These are phyloP conservation scores for Calephelis virginiensis DNA, from an alignment of 1,140 invertebrate genomes.

Conservation along the genomic window DNA sequence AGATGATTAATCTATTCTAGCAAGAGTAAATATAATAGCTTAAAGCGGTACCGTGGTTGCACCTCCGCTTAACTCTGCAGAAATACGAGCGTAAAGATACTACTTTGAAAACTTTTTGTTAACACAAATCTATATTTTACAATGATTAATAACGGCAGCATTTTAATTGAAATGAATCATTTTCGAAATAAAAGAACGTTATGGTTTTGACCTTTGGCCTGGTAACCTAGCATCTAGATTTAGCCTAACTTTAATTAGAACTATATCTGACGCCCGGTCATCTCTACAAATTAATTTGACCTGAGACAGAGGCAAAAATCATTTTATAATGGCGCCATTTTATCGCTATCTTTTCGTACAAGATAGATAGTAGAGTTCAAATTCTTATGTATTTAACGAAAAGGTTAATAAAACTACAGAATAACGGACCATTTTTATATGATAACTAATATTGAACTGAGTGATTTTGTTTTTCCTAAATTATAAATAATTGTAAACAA, in stretches of 20 bases:
- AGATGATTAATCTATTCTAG: too few species aligned
- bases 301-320: background rate
- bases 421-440: background rate
- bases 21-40: too few species aligned
- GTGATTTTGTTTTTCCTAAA: too few species aligned
- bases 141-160: constrained; percentile 56
- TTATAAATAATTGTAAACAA: too few species aligned
- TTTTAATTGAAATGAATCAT: constrained; percentile 68
- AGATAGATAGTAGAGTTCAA: constrained; percentile 5
- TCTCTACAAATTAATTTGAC: constrained; percentile 8
- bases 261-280: constrained; percentile 2
- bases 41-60: too few species aligned
- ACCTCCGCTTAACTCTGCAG: too few species aligned
- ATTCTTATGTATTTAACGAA: background rate
- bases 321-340: constrained; percentile 1
- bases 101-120: background rate
- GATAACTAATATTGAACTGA: too few species aligned
- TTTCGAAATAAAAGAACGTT: constrained; percentile 42
- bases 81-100: too few species aligned
- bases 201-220: constrained; percentile 34
- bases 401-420: constrained; percentile 2
- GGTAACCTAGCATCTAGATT: constrained; percentile 29
- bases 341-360: background rate
- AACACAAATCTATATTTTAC: constrained; percentile 25
- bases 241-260: background rate